Conservation (phyloP, 2,888 invertebrate species). For the Tinea semifulvella region DNA sequence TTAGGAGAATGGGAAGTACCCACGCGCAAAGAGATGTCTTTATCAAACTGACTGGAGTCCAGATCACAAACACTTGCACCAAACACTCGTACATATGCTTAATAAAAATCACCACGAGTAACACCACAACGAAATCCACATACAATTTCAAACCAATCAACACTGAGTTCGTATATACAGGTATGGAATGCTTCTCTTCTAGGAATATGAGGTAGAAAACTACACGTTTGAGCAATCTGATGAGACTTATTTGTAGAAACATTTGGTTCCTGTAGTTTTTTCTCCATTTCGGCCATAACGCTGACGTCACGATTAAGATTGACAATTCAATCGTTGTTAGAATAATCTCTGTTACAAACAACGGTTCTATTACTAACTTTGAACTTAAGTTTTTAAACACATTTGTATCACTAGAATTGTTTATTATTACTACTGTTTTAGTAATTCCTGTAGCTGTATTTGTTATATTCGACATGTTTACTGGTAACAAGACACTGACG, state of each 20-base stretch:
- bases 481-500: no score
- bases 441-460: no score
- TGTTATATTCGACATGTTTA: no score
- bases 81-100: slow-evolving; percentile 54
- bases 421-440: no score
- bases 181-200: slow-evolving; percentile 24
- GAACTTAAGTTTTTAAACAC: background rate
- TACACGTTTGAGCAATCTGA: slow-evolving; percentile 43
- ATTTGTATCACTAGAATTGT: no score
- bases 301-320: slow-evolving; percentile 39
- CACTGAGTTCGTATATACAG: slow-evolving; percentile 21
- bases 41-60: slow-evolving; percentile 37
- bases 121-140: slow-evolving; percentile 46
- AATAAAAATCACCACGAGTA: slow-evolving; percentile 49
- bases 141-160: slow-evolving; percentile 37
- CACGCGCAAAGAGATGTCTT: slow-evolving; percentile 40
- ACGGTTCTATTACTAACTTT: slow-evolving; percentile 31
- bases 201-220: slow-evolving; percentile 34
- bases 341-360: slow-evolving; percentile 42
- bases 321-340: slow-evolving; percentile 47
- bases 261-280: slow-evolving; percentile 56
- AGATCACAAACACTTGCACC: slow-evolving; percentile 46
- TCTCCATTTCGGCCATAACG: slow-evolving; percentile 43
- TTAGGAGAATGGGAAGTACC: slow-evolving; percentile 41
- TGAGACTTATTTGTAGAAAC: slow-evolving; percentile 49